A percentile compares a stretch with the other conserved stretches of the same genome.
Conservation (phyloP, 1,140 invertebrate genomes). For the Sycobia sp. region DNA sequence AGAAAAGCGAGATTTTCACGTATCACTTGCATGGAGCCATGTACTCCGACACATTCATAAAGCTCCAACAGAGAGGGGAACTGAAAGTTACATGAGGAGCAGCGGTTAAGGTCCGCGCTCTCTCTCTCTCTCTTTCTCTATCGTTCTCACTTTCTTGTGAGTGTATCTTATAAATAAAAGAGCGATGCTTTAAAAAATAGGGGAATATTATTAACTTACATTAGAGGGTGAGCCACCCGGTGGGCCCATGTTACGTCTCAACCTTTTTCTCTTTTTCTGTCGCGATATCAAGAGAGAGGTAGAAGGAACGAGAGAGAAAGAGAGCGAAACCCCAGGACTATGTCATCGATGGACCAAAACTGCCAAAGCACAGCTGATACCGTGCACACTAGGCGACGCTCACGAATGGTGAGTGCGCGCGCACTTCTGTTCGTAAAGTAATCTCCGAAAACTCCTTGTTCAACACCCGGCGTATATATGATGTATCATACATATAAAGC, state of each 20-base stretch:
- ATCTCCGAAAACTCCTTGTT: slow-evolving; percentile 23
- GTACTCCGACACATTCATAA: too few species aligned
- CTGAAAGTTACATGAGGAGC: too few species aligned
- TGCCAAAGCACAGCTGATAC: slow-evolving; percentile 52
- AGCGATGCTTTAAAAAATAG: slow-evolving; percentile 51
- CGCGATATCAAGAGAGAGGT: slow-evolving; percentile 13
- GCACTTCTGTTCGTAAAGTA: slow-evolving; percentile 24
- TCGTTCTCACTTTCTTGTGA: not conserved
- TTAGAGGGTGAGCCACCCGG: slow-evolving; percentile 44
- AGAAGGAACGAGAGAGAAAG: too few species aligned
- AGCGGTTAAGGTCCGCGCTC: too few species aligned
- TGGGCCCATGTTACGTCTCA: not conserved
- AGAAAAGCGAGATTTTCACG: slow-evolving; percentile 18
- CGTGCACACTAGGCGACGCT: too few species aligned
- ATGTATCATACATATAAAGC: too few species aligned
- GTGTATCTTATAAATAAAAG: slow-evolving; percentile 52
- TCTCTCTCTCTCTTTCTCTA: too few species aligned
- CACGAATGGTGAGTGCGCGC: too few species aligned
- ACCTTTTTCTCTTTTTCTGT: not conserved
- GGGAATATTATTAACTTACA: slow-evolving; percentile 55
- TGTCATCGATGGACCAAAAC: too few species aligned
- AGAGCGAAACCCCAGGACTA: too few species aligned
- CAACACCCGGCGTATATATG: not conserved
- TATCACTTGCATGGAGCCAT: too few species aligned
- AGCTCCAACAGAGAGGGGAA: too few species aligned